Conservation (phyloP, 2,113 vertebrate species). For the Halichoeres trimaculatus region DNA sequence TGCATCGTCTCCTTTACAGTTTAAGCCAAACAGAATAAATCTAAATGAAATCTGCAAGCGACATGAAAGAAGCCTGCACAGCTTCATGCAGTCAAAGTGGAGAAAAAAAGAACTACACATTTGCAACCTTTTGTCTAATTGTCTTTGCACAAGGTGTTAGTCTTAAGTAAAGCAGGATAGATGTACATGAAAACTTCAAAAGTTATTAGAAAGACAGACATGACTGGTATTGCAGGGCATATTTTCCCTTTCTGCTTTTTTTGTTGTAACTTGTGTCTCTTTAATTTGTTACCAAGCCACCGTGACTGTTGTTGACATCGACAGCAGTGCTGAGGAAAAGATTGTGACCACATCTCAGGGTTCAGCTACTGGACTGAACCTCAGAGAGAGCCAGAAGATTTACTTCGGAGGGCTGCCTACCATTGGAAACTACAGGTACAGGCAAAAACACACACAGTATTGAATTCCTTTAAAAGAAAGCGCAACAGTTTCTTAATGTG, state of each 20-base stretch:
- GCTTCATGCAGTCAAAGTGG: too few species aligned
- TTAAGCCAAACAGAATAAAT: too few species aligned
- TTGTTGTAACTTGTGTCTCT: background rate
- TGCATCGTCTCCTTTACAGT: too few species aligned
- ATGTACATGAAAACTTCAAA: background rate
- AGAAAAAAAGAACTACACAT: too few species aligned
- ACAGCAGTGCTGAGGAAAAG: slow-evolving; percentile 88
- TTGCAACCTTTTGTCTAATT: too few species aligned
- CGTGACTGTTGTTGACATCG: slow-evolving; percentile 90
- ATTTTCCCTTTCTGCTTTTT: background rate
- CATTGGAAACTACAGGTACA: slow-evolving; percentile 92
- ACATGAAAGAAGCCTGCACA: too few species aligned
- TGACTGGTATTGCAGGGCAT: too few species aligned
- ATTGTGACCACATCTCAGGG: slow-evolving; percentile 86
- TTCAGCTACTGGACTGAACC: slow-evolving; percentile 92
- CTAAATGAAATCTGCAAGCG: too few species aligned
- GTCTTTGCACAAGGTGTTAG: too few species aligned
- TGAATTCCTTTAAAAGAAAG: background rate
- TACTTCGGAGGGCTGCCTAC: slow-evolving; percentile 96
- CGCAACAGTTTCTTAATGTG: background rate
- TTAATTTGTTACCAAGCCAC: slow-evolving; percentile 81
- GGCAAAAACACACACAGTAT: background rate
- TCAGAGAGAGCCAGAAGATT: slow-evolving; percentile 92
- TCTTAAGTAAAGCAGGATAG: too few species aligned
- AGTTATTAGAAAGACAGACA: background rate